Base-by-base conservation (phyloP, 2,888 invertebrate species). In the Selenia dentaria region DNA sequence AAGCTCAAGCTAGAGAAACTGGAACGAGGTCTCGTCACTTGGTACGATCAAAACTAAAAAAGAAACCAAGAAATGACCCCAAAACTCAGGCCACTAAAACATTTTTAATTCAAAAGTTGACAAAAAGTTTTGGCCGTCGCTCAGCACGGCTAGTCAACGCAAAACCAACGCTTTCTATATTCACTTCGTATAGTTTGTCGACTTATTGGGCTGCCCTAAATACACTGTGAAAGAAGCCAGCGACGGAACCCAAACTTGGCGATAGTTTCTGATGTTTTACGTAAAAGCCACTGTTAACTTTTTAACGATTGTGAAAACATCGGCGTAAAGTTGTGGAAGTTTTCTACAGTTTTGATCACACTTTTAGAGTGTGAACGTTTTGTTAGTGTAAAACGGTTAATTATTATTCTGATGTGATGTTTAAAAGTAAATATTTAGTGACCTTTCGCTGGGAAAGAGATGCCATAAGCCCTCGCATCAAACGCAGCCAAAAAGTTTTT, bases 61-160 rank as follows among this genome's bases (percentile, higher is more conserved):
- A n/a, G n/a, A n/a, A n/a, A n/a, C n/a, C n/a, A n/a, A 11, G 6
- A 27, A 27, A 12, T 37, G 12, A 8, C 18, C 10, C 6, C 28
- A 8, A 10, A 25, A 25, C 24, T 20, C 25, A 6, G 25, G 6
- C 11, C n/a, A 34, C 36, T 42, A 36, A 47, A 57, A 54, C 54
- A 57, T 57, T 57, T 57, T 57, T 51, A 57, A 57, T 57, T 54
- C 49, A 49, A 51, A 51, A 57, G 48, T 54, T 46, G 44, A 43
- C 46, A 40, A 51, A 51, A 49, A 46, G 41, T 44, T 48, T 32
- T n/a, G 14, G 24, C 3, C 8, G 5, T 6, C 28, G 27, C 46
- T 9, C 14, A 9, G 25, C 6, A 2, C 13, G 10, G 26, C 18
- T 33, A 13, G 20, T 33, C 9, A 22, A 16, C 34, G 14, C 28